Base-by-base conservation (phyloP, 2,888 invertebrate genomes). In the Ornithoptera alexandrae region DNA sequence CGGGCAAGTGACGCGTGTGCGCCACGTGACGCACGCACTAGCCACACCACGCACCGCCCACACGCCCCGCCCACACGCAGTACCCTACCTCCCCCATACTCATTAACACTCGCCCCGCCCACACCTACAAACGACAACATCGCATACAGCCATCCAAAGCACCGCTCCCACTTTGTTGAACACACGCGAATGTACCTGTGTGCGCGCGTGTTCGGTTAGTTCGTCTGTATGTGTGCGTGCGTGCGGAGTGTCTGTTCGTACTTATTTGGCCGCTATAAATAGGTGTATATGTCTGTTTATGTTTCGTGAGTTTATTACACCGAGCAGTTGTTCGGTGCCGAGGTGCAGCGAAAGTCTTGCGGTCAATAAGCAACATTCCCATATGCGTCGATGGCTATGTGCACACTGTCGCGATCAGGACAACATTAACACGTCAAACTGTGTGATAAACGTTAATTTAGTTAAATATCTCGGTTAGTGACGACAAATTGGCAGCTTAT, bases 1-100 rank as follows among this genome's bases (percentile, higher is more conserved):
- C 96, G 87, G 96, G 96, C 93, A 97, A 97, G 95, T 97, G 97
- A 97, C 97, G 96, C 95, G 95, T 79, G 84, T 74, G 79, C 76
- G 74, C 71, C 76, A 70, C 82, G 77, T 83, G 83, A 83, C 86
- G 78, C 79, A 75, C 79, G 72, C 77, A 72, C 74, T 73, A 72
- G 64, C 77, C 39, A 70, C 67, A 73, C 46, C 71, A 42, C 72
- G 57, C 72, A 66, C 73, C 72, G 57, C 68, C 65, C 63, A 46
- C 71, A 62, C 68, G 57, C 72, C 68, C 56, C 15, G 36, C 68
- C 24, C 22, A 50, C 67, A 58, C 58, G 36, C 67, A 10, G 39
- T 61, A n/a, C 62, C 58, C 39, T 17, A 22, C 53, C 18, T 60
- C 57, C 22, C 24, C 18, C 1, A 58, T 58, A 58, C 57, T 22